A percentile compares a stretch with the other conserved stretches of the same genome.
phyloP scores from a whole-genome alignment of 2,113 vertebrate genomes.

The Sceloporus tristichus region DNA sequence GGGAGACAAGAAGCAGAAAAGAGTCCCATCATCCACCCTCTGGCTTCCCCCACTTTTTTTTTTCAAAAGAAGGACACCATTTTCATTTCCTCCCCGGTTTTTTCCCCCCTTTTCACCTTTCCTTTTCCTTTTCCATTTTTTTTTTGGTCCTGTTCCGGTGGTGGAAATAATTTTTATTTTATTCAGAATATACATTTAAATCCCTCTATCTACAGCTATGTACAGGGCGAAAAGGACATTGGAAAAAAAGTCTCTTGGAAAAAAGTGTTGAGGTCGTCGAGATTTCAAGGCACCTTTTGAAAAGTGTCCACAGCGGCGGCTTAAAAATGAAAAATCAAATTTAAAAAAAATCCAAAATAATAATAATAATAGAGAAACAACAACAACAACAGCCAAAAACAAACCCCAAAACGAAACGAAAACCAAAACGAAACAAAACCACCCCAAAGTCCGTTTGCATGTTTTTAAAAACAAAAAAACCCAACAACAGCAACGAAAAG shows the following conservation, averaged over 20 bases:
- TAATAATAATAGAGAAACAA: neutral
- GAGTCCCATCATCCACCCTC: neutral
- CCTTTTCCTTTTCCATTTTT: too few species aligned
- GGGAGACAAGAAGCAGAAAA: neutral
- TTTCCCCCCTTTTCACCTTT: too few species aligned
- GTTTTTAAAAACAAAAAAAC: slow-evolving; percentile 61
- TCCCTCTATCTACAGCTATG: slow-evolving; percentile 90
- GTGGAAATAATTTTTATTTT: slow-evolving; percentile 90
- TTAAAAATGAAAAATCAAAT: neutral
- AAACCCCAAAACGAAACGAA: neutral
- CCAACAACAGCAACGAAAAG: slow-evolving; percentile 60
- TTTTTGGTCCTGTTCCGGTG: slow-evolving; percentile 47
- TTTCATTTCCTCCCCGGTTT: too few species aligned
- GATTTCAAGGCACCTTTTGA: slow-evolving; percentile 89
- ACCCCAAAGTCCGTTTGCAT: slow-evolving; percentile 80
- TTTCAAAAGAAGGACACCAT: too few species aligned
- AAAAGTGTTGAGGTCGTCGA: slow-evolving; percentile 84
- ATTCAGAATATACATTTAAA: slow-evolving; percentile 92
- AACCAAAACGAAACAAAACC: neutral
- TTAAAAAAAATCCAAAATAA: neutral
- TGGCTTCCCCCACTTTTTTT: neutral
- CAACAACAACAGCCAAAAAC: neutral
- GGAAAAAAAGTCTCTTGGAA: slow-evolving; percentile 84
- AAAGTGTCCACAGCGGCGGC: slow-evolving; percentile 84
- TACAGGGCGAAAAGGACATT: slow-evolving; percentile 85